Conservation (phyloP, 64 coral and sea anemone species). For the Dendronephthya gigantea region DNA sequence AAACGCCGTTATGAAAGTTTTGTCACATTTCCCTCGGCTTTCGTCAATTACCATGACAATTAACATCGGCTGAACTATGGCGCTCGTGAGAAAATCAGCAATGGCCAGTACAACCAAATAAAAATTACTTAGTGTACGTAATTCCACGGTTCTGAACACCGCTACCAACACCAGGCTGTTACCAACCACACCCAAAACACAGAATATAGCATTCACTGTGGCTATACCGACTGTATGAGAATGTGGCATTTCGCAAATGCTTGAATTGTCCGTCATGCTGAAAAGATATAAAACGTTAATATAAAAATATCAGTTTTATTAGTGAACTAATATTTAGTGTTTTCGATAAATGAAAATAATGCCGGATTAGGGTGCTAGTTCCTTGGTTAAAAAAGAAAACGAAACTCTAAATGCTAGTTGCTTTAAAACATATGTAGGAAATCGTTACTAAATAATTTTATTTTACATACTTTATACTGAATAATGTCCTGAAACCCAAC, state of each 20-base stretch:
- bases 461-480: no score
- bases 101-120: slow-evolving; percentile 59
- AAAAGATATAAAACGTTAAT: no score
- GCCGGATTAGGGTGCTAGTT: no score
- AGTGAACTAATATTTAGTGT: background rate
- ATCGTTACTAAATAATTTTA: no score
- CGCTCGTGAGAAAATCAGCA: slow-evolving; percentile 53
- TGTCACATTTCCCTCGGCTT: slow-evolving; percentile 13
- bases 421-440: no score
- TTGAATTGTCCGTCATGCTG: background rate
- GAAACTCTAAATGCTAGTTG: no score
- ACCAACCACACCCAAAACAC: slow-evolving; percentile 45
- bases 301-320: background rate
- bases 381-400: no score
- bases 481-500: no score
- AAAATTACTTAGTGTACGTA: slow-evolving; percentile 52
- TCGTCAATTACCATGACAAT: slow-evolving; percentile 35
- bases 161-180: slow-evolving; percentile 59
- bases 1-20: slow-evolving; percentile 23
- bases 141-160: slow-evolving; percentile 42
- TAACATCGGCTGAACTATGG: slow-evolving; percentile 56
- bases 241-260: background rate
- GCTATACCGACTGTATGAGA: background rate
- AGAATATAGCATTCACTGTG: background rate
- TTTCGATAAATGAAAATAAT: no score